phyloP scores from a whole-genome alignment of 2,888 invertebrate species.

The Fragum sueziense region DNA sequence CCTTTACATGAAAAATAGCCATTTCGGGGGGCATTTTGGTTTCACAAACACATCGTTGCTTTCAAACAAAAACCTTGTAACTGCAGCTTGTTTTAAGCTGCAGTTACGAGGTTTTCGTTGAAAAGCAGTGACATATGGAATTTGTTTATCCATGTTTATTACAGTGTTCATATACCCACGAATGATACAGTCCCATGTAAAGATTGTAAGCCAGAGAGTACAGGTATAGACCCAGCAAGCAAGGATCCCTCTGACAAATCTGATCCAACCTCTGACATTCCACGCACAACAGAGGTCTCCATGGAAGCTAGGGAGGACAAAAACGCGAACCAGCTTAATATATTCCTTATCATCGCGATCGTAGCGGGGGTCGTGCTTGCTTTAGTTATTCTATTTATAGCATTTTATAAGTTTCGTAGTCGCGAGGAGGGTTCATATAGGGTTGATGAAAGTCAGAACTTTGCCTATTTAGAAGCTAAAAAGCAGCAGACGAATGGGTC shows the following conservation, averaged over 20 bases:
- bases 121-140: too few relatives aligned
- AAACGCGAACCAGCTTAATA: constrained; percentile 61
- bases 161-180: too few relatives aligned
- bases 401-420: constrained; percentile 80
- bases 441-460: constrained; percentile 92
- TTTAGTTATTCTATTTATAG: constrained; percentile 93
- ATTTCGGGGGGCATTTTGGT: too few relatives aligned
- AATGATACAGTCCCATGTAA: not conserved
- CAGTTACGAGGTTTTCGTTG: too few relatives aligned
- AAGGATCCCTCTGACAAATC: constrained; percentile 23
- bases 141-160: too few relatives aligned
- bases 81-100: too few relatives aligned
- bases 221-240: not conserved
- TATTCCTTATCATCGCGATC: constrained; percentile 90
- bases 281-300: constrained; percentile 4
- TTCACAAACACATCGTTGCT: too few relatives aligned
- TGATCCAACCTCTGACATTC: not conserved
- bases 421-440: constrained; percentile 95
- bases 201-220: constrained; percentile 24
- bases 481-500: constrained; percentile 76
- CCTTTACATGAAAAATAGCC: too few relatives aligned
- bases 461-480: constrained; percentile 80
- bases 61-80: too few relatives aligned
- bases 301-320: constrained; percentile 30
- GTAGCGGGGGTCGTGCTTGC: constrained; percentile 94